Percentiles rank a stretch among this genome's conserved stretches.
Conservation (phyloP, 2,797 vertebrate species). For the Saxicola maurus region DNA sequence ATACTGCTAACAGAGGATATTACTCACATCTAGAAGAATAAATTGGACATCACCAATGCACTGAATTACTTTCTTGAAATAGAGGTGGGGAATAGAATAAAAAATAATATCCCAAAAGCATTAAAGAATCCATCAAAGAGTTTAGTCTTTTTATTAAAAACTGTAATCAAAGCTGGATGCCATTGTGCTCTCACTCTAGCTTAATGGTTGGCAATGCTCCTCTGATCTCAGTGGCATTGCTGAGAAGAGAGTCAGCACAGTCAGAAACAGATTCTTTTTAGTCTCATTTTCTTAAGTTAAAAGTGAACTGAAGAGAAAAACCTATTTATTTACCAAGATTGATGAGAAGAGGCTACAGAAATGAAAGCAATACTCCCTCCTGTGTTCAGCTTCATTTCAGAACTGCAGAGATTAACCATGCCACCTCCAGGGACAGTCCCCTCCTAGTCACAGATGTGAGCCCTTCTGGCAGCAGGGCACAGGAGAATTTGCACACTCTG, state of each 20-base stretch:
- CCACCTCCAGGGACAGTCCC: neutral
- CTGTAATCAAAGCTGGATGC: constrained; percentile 2
- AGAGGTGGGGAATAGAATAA: neutral
- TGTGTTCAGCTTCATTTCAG: neutral
- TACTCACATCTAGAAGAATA: constrained; percentile 27
- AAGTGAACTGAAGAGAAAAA: neutral
- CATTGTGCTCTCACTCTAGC: neutral
- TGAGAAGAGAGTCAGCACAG: neutral
- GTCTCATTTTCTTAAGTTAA: neutral
- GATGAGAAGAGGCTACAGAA: neutral
- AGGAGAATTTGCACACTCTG: neutral
- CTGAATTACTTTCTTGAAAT: neutral
- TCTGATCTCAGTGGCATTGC: neutral
- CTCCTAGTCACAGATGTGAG: neutral
- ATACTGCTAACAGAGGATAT: constrained; percentile 11
- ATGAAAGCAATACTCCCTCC: neutral
- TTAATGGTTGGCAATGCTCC: neutral
- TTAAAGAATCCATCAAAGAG: neutral
- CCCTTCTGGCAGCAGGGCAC: neutral
- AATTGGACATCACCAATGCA: constrained; percentile 4
- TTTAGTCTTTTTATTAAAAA: constrained; percentile 18
- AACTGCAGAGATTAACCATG: neutral
- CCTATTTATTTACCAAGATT: neutral
- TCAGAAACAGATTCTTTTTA: neutral
- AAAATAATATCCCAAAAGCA: neutral